Percentiles rank a stretch among this genome's conserved stretches.
phyloP scores from a whole-genome alignment of 1,140 invertebrate species.

The Leucophenga varia region DNA sequence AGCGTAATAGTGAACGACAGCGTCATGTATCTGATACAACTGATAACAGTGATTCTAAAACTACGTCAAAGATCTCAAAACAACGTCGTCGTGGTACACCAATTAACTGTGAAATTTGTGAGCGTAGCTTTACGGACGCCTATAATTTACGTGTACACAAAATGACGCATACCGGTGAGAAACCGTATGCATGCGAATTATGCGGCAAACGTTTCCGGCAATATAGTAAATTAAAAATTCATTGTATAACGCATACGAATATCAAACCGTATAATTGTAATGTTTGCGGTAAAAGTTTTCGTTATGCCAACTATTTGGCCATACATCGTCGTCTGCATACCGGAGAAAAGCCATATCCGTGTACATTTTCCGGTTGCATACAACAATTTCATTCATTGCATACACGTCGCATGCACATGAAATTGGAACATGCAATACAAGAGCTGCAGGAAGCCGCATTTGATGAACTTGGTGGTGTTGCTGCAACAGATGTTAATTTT shows the following conservation, averaged over 20 bases:
- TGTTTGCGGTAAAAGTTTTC: conserved; percentile 62
- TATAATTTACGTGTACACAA: conserved; percentile 44
- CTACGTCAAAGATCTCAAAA: no score
- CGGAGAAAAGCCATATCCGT: conserved; percentile 71
- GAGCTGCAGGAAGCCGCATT: background rate
- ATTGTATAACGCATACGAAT: conserved; percentile 60
- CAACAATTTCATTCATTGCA: conserved; percentile 41
- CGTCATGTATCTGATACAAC: no score
- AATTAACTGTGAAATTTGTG: conserved; percentile 26
- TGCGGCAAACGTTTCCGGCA: conserved; percentile 46
- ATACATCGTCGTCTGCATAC: conserved; percentile 73
- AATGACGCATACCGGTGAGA: conserved; percentile 46
- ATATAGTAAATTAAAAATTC: conserved; percentile 53
- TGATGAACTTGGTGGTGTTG: background rate
- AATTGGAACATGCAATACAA: conserved; percentile 22
- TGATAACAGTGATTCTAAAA: no score
- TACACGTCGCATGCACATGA: conserved; percentile 33
- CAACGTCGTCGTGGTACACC: no score
- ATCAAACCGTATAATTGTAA: conserved; percentile 59
- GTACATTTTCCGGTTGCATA: conserved; percentile 13
- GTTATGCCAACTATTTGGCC: conserved; percentile 57
- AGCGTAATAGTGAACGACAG: no score
- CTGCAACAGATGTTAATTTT: background rate
- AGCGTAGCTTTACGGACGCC: conserved; percentile 28
- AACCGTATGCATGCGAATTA: conserved; percentile 42